Percentiles rank a stretch among this genome's conserved stretches.
phyloP scores from a whole-genome alignment of 2,888 invertebrate genomes.

The Stenoptilia bipunctidactyla region DNA sequence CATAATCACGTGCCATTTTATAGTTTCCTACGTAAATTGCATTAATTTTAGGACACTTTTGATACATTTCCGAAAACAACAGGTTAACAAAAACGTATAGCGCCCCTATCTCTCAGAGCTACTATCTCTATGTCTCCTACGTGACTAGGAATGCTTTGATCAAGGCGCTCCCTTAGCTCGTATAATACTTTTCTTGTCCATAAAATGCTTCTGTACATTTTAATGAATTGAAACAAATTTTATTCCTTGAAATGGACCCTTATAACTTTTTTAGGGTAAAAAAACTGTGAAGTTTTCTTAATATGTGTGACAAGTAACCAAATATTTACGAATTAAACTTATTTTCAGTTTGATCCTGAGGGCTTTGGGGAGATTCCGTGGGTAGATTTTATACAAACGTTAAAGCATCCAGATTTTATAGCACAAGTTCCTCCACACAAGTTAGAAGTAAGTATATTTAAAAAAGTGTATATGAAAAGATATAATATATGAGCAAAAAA shows the following conservation, averaged over 20 bases:
- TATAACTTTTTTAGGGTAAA: conserved; percentile 20
- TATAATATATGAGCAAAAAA: background rate
- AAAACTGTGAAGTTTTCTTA: background rate
- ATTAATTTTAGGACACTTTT: background rate
- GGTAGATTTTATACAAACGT: conserved; percentile 83
- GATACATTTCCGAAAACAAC: background rate
- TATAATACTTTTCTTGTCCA: conserved; percentile 19
- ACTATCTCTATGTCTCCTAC: conserved; percentile 17
- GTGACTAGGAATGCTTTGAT: conserved; percentile 24
- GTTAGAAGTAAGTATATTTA: conserved; percentile 71
- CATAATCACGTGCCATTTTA: conserved; percentile 38
- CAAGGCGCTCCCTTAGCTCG: background rate
- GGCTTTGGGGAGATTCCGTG: conserved; percentile 94
- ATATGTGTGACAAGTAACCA: no score
- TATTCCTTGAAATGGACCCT: conserved; percentile 52
- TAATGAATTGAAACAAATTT: conserved; percentile 49
- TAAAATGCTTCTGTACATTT: conserved; percentile 60
- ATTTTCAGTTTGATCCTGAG: conserved; percentile 87
- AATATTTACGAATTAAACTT: background rate
- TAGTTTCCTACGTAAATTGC: background rate
- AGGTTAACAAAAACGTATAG: background rate
- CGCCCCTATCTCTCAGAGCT: background rate
- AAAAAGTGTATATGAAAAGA: background rate
- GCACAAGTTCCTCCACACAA: conserved; percentile 82
- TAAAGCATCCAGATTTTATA: conserved; percentile 83